Conservation (phyloP, 2,888 invertebrate species). For the Liopterus haemorrhoidalis region DNA sequence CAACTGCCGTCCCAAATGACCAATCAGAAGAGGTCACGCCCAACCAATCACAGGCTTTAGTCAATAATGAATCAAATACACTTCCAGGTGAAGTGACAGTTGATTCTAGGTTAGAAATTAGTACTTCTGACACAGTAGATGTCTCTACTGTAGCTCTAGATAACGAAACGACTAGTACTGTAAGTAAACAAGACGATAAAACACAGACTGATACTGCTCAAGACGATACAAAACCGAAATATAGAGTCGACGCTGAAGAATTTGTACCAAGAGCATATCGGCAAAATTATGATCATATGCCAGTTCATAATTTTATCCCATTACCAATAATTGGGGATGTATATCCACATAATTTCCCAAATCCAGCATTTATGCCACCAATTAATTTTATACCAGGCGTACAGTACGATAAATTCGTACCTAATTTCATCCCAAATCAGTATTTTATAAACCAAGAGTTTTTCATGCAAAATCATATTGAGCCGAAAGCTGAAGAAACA, state of each 20-base stretch:
- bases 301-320: not conserved
- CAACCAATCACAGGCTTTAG: too few species aligned
- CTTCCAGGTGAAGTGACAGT: too few species aligned
- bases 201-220: too few species aligned
- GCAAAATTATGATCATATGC: not conserved
- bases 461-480: not conserved
- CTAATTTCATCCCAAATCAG: slow-evolving; percentile 27
- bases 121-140: too few species aligned
- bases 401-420: slow-evolving; percentile 30
- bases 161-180: too few species aligned
- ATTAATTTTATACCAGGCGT: slow-evolving; percentile 40
- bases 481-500: slow-evolving; percentile 1
- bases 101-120: too few species aligned
- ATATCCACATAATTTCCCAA: slow-evolving; percentile 6
- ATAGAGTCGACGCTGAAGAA: slow-evolving; percentile 43
- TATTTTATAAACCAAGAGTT: slow-evolving; percentile 9
- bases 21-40: too few species aligned
- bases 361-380: slow-evolving; percentile 35
- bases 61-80: too few species aligned
- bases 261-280: slow-evolving; percentile 44
- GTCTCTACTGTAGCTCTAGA: too few species aligned
- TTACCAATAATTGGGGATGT: not conserved
- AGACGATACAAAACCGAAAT: slow-evolving; percentile 8
- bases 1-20: too few species aligned
- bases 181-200: too few species aligned